phyloP scores from a whole-genome alignment of 2,797 vertebrate species.

The Zenarchopterus dispar region DNA sequence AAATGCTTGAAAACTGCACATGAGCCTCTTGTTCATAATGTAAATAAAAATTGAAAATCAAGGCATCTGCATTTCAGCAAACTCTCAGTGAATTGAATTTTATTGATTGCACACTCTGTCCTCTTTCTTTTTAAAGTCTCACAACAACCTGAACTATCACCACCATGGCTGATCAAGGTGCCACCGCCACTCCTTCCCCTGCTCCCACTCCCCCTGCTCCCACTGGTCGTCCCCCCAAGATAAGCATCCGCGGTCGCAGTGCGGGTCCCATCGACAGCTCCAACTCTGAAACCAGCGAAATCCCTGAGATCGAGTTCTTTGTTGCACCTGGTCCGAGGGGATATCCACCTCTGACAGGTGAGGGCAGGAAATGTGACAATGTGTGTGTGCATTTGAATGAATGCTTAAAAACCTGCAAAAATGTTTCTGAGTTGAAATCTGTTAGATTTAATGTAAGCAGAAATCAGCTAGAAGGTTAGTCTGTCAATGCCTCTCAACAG shows the following conservation, averaged over 20 bases:
- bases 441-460: neutral
- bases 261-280: conserved; percentile 80
- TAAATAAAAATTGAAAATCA: no score
- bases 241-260: conserved; percentile 82
- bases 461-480: neutral
- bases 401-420: neutral
- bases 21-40: no score
- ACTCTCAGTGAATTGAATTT: no score
- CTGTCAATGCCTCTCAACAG: no score
- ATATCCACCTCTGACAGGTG: conserved; percentile 84
- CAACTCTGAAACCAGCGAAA: conserved; percentile 82
- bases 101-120: neutral
- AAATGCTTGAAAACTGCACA: no score
- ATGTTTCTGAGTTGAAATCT: neutral
- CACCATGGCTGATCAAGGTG: conserved; percentile 38
- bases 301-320: conserved; percentile 87
- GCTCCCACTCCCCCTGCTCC: conserved; percentile 50
- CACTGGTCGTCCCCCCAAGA: conserved; percentile 46
- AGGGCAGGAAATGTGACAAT: neutral
- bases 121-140: conserved; percentile 22
- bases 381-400: neutral
- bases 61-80: no score
- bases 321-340: conserved; percentile 80
- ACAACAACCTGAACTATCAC: neutral
- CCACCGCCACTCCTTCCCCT: conserved; percentile 33